phyloP scores from a whole-genome alignment of 1,140 invertebrate species.

The Cardiocondyla obscurior region DNA sequence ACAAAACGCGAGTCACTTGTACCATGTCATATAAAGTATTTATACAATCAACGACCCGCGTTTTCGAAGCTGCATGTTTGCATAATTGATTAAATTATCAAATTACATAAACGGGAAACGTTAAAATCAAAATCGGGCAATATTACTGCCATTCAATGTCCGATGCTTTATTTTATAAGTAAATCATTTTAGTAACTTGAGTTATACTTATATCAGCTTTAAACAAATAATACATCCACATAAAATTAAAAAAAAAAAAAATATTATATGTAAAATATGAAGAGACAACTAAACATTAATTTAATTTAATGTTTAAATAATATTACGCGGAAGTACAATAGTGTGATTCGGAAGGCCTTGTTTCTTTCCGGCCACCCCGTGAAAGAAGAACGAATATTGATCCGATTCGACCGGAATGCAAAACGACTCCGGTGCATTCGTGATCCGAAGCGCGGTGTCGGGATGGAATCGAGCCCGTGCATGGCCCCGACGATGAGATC shows the following conservation, averaged over 20 bases:
- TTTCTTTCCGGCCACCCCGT: constrained; percentile 18
- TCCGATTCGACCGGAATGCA: constrained; percentile 21
- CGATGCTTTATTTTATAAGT: neutral
- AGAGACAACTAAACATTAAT: neutral
- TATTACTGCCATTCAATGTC: neutral
- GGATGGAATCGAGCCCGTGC: neutral
- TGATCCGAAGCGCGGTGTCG: constrained; percentile 13
- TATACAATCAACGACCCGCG: neutral
- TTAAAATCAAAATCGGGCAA: neutral
- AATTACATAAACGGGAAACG: neutral
- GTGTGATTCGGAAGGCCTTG: neutral
- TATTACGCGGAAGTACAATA: neutral
- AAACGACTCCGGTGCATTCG: constrained; percentile 30
- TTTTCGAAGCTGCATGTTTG: neutral
- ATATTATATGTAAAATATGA: no score
- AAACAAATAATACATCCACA: neutral
- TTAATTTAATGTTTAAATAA: neutral
- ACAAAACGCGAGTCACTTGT: constrained; percentile 1
- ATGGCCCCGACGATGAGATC: constrained; percentile 14
- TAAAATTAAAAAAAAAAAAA: no score
- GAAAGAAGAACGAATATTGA: constrained; percentile 20
- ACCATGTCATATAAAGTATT: constrained; percentile 17
- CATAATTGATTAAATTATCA: neutral
- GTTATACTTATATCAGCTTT: neutral
- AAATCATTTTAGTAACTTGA: neutral